phyloP scores from a whole-genome alignment of 2,888 invertebrate species.

The Ferrisia virgata region DNA sequence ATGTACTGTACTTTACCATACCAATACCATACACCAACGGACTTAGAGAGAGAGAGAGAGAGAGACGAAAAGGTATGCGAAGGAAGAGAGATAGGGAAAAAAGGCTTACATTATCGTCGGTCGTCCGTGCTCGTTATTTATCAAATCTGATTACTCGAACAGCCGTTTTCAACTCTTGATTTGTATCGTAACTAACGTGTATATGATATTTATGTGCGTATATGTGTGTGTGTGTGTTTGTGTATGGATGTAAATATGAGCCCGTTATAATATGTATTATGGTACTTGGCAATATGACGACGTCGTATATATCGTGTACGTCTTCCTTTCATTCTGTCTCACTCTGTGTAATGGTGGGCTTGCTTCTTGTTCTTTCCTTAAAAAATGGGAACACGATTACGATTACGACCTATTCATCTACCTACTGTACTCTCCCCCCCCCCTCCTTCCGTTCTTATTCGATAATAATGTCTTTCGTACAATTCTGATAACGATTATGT shows the following conservation, averaged over 20 bases:
- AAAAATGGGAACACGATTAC: neutral
- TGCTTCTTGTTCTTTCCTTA: neutral
- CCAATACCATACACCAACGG: too few relatives aligned
- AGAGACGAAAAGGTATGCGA: neutral
- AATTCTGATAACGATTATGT: neutral
- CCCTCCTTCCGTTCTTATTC: neutral
- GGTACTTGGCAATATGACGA: neutral
- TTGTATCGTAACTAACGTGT: too few relatives aligned
- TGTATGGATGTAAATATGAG: neutral
- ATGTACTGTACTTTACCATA: neutral
- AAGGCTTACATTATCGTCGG: constrained; percentile 10
- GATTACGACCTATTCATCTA: neutral
- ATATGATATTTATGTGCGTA: too few relatives aligned
- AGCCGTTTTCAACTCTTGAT: neutral
- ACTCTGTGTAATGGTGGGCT: neutral
- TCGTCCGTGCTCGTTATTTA: constrained; percentile 1
- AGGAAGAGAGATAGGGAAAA: neutral
- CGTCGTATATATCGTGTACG: neutral
- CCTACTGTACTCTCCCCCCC: too few relatives aligned
- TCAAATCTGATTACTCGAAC: constrained; percentile 13
- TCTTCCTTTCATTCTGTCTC: neutral
- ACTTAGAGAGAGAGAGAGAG: too few relatives aligned
- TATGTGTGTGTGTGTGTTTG: neutral
- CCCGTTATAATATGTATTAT: neutral
- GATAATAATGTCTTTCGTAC: neutral